Base-by-base conservation (phyloP, 2,797 vertebrate genomes). In the Microctenopoma steveboyesi region DNA sequence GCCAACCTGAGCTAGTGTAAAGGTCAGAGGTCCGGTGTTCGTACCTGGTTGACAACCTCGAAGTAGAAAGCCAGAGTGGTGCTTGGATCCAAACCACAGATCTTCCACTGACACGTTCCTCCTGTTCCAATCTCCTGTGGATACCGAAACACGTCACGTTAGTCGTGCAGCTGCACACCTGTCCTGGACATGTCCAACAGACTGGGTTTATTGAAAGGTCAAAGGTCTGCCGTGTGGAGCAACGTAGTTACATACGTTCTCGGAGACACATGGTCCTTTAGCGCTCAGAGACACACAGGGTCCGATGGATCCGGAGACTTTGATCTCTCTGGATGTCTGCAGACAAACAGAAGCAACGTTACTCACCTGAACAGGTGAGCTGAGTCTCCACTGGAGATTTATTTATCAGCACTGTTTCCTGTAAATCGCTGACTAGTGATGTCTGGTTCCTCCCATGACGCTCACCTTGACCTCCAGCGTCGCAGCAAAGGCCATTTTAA, bases 11-110 rank as follows among this genome's bases (percentile, higher is more conserved):
- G 7, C 1, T 8, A 11, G 51, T 5, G 2, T 14, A 22, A 7
- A 15, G 16, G 43, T 62, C 53, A 40, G 10, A 48, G 63, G 3
- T 56, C 25, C 52, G 39, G 25, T 35, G 60, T 30, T 53, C 84
- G 58, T 95, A 99, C 97, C 95, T 99, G 97, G 90, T 98, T 98
- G 64, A 99, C 97, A 25, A 99, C 96, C 73, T 99, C 97, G 57
- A 98, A 98, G 90, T 97, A 99, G 37, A 98, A 88, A 5, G 96
- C 97, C 76, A 98, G 89, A 0, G 97, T 99, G 82, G 97, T 97
- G 88, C 86, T 95, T 10, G 94, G 95, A 84, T 96, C 97, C 80
- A 98, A 90, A 74, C 96, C 97, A 71, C 97, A 98, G 82, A 99
- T 96, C 92, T 98, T 99, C 97, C 97, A 99, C 51, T 98, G 97